Base-by-base conservation (phyloP, 1,140 invertebrate genomes). In the Drosophila pachea region DNA sequence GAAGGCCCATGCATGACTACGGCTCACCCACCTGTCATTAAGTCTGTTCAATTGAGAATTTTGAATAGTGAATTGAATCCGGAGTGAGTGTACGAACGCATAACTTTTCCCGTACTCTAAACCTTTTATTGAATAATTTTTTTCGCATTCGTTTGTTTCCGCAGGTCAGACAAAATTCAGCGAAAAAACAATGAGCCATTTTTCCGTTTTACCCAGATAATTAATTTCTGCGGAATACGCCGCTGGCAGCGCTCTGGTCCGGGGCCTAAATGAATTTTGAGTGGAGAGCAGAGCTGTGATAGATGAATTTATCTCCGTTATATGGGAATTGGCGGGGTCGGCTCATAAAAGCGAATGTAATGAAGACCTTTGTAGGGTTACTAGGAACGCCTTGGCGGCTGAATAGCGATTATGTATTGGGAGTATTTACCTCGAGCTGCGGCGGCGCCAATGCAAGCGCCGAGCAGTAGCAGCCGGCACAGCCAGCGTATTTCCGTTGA, bases 201-300 rank as follows among this genome's bases (percentile, higher is more conserved):
- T 66, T 77, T 71, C 52, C 73, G 81, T 68, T 33, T 86, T 77
- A 74, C 81, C 86, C 81, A 86, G 81, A 76, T 84, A 84, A 84
- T 84, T 76, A 84, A 66, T 86, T 84, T 81, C 79, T 47, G 64
- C 55, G 42, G 58, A 63, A 64, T 64, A 66, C 54, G 79, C 78
- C 62, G 65, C 68, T 64, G 76, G 75, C 50, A 56, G 40, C 35
- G 67, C 56, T 66, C 61, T 81, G 62, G 70, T 70, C 47, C 68
- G 33, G 36, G 12, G 16, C n/a, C 8, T 29, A 71, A 49, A 61
- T 61, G 38, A 32, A 61, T 56, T 71, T 65, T 36, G 14, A 49
- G 43, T 31, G 50, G 45, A 7, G 29, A 68, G 40, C 32, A 5
- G 40, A 22, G 47, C 61, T 42, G 33, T 55, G 14, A n/a, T 55